Percentiles rank a stretch among this genome's conserved stretches.
These are phyloP conservation scores for Bombyx huttoni DNA, from an alignment of 2,888 invertebrate species.

Conservation along the genomic window DNA sequence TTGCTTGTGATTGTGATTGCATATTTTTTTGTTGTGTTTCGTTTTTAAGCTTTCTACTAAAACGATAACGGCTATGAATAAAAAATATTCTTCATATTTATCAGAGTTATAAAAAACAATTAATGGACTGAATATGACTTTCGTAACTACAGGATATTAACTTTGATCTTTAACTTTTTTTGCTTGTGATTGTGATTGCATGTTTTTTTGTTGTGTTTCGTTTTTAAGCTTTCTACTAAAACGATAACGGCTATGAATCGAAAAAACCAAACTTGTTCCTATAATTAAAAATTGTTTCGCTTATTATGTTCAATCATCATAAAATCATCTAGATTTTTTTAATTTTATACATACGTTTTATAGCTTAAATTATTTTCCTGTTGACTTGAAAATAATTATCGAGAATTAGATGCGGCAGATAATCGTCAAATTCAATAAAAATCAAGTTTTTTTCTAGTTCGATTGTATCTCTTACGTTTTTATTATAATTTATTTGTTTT, in stretches of 20 bases:
- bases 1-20: too few relatives aligned
- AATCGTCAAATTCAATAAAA: neutral
- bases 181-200: too few relatives aligned
- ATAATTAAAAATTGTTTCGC: neutral
- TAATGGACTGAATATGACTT: too few relatives aligned
- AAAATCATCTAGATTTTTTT: neutral
- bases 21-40: too few relatives aligned
- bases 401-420: neutral
- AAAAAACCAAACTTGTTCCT: neutral
- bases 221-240: neutral
- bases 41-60: neutral
- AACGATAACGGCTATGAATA: neutral
- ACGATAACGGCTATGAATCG: neutral
- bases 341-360: neutral
- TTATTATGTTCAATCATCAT: neutral
- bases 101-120: too few relatives aligned
- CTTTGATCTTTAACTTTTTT: too few relatives aligned
- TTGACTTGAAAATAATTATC: neutral
- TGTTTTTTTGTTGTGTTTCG: neutral
- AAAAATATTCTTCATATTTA: too few relatives aligned
- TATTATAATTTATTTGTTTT: neutral
- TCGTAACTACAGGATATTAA: too few relatives aligned
- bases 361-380: neutral
- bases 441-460: neutral
- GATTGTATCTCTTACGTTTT: neutral